Base-by-base conservation (phyloP, 1,140 invertebrate species). In the Heliconius hewitsoni region DNA sequence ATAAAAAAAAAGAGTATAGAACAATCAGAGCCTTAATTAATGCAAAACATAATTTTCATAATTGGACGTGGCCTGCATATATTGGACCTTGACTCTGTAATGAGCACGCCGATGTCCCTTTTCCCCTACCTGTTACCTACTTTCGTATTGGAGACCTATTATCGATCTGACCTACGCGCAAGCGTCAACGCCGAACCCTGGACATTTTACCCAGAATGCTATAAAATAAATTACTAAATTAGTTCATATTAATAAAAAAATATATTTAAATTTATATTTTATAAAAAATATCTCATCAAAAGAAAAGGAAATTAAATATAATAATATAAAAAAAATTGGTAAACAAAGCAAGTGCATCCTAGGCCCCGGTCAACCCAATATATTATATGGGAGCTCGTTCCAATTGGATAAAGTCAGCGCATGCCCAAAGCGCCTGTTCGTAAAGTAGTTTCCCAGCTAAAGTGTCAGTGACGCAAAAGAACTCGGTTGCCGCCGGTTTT, bases 81-180 rank as follows among this genome's bases (percentile, higher is more conserved):
- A 73, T 77, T 75, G 52, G 70, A 76, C 79, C 71, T 73, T 80
- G 74, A 79, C 78, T 77, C 37, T n/a, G 37, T 79, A 79, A 70
- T 71, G 46, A 74, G 75, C 57, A 71, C 73, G 19, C 71, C 60
- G 73, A 57, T 71, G 78, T 79, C 71, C 71, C 74, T 70, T 77
- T 83, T 46, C 75, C 71, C 66, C 77, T 84, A 84, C 84, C 81
- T 85, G 81, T 83, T 82, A 83, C 60, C 78, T 81, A 81, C 73
- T 57, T 80, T 76, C 76, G 74, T 80, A 79, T 81, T 79, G 72
- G 83, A 84, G 83, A 85, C 83, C 83, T 87, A 84, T 82, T 91
- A 92, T 92, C 85, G 91, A 92, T 91, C 88, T 83, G 76, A 39
- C 71, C 78, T 74, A 73, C 90, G 91, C 91, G 91, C 91, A 93